Conservation (phyloP, 2,113 vertebrate genomes). For the Notechis scutatus region DNA sequence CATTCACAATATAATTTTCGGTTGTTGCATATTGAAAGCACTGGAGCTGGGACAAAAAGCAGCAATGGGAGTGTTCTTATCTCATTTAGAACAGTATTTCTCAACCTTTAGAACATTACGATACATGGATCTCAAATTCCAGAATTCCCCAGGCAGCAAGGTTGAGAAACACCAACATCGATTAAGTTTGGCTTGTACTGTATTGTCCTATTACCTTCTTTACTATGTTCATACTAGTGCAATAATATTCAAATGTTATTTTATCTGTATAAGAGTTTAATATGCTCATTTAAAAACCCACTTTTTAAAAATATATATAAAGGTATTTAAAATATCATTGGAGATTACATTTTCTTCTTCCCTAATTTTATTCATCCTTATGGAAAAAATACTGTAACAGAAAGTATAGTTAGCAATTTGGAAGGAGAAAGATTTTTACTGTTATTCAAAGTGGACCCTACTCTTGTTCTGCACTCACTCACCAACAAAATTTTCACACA, state of each 20-base stretch:
- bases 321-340: not conserved
- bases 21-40: not conserved
- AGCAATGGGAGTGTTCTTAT: not conserved
- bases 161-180: too few relatives aligned
- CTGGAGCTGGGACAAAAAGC: not conserved
- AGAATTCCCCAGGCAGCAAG: too few relatives aligned
- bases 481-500: not conserved
- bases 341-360: not conserved
- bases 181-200: not conserved
- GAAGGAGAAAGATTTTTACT: not conserved
- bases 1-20: not conserved
- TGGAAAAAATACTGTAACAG: not conserved
- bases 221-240: not conserved
- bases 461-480: not conserved
- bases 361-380: not conserved
- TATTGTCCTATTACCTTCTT: not conserved
- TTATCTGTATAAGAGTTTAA: not conserved
- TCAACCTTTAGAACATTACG: too few relatives aligned
- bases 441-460: not conserved
- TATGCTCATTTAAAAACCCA: not conserved
- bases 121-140: too few relatives aligned
- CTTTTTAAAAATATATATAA: not conserved
- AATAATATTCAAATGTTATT: not conserved
- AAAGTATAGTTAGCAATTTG: not conserved
- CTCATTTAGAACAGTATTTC: not conserved